These are phyloP conservation scores for Ranitomeya imitator DNA, from an alignment of 2,113 vertebrate species.

Conservation along the genomic window DNA sequence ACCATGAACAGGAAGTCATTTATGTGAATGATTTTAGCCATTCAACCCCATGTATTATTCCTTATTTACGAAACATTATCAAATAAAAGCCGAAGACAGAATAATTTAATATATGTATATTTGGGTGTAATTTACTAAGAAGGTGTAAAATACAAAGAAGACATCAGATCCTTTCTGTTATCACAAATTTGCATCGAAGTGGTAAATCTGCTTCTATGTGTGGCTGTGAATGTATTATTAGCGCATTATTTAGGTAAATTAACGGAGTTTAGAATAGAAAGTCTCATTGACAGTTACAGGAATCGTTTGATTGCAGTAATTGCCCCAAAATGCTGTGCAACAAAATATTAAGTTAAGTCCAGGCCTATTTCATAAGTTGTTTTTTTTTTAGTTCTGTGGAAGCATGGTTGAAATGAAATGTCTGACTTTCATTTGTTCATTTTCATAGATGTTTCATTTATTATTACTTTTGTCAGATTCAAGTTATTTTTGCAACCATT, in stretches of 20 bases:
- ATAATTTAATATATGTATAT: neutral
- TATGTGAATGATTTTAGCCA: slow-evolving; percentile 24
- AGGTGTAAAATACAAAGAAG: neutral
- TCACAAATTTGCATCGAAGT: neutral
- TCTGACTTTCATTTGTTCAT: too few species aligned
- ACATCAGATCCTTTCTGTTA: neutral
- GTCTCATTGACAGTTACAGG: too few species aligned
- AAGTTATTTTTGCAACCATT: too few species aligned
- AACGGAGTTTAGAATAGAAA: neutral
- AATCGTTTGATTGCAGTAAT: too few species aligned
- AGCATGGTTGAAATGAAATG: too few species aligned
- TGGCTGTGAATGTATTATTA: neutral
- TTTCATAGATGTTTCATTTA: too few species aligned
- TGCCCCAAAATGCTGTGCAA: too few species aligned
- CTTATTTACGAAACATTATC: neutral
- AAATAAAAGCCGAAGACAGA: neutral
- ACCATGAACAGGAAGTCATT: slow-evolving; percentile 40
- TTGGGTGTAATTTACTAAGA: neutral
- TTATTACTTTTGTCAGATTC: too few species aligned
- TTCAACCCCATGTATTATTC: neutral
- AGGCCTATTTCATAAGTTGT: too few species aligned
- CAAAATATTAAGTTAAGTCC: too few species aligned
- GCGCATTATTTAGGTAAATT: neutral
- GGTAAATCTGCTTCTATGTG: neutral
- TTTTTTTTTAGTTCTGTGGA: too few species aligned